Evolutionary conservation across 2,113 vertebrate species (phyloP).

Genomic region (Ptilonorhynchus violaceus): DNA sequence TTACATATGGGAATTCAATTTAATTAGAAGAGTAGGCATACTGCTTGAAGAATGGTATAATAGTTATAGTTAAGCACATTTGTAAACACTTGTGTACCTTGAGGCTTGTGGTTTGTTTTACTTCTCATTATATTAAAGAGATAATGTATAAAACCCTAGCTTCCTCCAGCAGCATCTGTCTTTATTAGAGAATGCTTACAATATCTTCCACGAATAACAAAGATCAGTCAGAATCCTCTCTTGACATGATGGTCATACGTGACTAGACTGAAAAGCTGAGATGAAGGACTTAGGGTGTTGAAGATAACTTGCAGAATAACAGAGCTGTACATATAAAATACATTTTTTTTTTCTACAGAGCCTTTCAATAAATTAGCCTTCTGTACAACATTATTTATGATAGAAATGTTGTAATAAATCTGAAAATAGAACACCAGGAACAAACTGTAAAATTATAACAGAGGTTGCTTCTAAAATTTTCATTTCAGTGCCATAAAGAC

Average conservation of each 20-base stretch:
- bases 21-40: constrained; percentile 40
- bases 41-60: constrained; percentile 23
- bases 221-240: neutral
- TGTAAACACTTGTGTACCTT: constrained; percentile 45
- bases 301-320: neutral
- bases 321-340: neutral
- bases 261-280: neutral
- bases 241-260: neutral
- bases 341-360: no score
- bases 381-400: neutral
- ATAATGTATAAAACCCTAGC: neutral
- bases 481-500: neutral
- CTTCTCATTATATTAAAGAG: constrained; percentile 11
- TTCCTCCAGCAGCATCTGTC: neutral
- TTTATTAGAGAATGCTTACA: neutral
- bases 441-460: neutral
- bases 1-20: constrained; percentile 46
- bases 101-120: constrained; percentile 26
- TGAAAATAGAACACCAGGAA: neutral
- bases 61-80: constrained; percentile 33
- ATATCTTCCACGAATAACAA: neutral
- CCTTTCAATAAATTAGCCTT: neutral
- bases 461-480: neutral
- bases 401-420: neutral
- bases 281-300: neutral